Evolutionary conservation across 2,888 invertebrate genomes (phyloP).

Genomic region (Carabus problematicus): DNA sequence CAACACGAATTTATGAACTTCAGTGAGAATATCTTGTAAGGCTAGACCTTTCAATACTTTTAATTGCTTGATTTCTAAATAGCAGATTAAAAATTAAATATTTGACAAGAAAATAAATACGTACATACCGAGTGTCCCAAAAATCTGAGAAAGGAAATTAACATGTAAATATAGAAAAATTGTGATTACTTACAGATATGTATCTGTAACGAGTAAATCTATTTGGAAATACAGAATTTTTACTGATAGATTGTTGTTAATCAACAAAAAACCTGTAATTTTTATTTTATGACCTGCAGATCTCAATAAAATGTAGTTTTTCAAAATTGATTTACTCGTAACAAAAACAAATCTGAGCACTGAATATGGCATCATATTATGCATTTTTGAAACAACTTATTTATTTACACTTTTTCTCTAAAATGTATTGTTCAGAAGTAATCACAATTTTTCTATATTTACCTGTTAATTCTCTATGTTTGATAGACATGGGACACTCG

Average conservation of each 20-base stretch:
- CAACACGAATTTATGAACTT: slow-evolving; percentile 86
- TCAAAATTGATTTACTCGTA: too few species aligned
- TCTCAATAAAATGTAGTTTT: too few species aligned
- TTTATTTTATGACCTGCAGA: background rate
- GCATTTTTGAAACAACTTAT: too few species aligned
- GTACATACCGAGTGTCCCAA: background rate
- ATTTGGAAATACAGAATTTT: slow-evolving; percentile 2
- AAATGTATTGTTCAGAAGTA: too few species aligned
- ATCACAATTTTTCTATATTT: too few species aligned
- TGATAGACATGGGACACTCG: background rate
- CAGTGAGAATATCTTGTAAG: slow-evolving; percentile 90
- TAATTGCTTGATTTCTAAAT: slow-evolving; percentile 77
- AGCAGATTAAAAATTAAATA: slow-evolving; percentile 35
- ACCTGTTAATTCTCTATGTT: background rate
- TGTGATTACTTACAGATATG: background rate
- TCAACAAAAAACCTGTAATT: background rate
- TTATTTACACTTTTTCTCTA: too few species aligned
- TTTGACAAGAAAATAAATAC: slow-evolving; percentile 6
- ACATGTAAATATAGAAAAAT: slow-evolving; percentile 21
- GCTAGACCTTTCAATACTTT: slow-evolving; percentile 92
- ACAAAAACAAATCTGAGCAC: too few species aligned
- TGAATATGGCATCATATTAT: too few species aligned
- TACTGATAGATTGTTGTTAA: background rate
- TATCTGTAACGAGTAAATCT: background rate
- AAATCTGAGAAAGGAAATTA: too few species aligned